Evolutionary conservation across 2,797 vertebrate species (phyloP).

Genomic region (Lepus townsendii): DNA sequence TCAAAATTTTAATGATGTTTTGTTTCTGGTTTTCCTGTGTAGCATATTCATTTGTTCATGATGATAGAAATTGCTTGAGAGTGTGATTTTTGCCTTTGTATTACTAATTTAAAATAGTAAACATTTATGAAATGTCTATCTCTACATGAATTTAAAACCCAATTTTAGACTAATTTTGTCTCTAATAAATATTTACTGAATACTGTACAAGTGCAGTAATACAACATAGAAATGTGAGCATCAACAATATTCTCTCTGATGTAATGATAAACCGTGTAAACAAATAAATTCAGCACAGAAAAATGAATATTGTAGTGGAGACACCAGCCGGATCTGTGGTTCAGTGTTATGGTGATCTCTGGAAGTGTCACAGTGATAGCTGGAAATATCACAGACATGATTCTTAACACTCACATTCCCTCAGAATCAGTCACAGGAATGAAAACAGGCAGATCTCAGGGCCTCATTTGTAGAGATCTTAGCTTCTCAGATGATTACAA

Average conservation of each 20-base stretch:
- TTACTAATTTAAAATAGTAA: conserved; percentile 23
- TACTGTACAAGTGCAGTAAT: not conserved
- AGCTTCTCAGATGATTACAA: not conserved
- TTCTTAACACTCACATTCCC: not conserved
- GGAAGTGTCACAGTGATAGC: too few species aligned
- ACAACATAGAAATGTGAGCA: not conserved
- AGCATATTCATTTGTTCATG: not conserved
- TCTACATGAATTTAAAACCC: not conserved
- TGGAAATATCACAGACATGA: not conserved
- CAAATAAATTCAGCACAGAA: not conserved
- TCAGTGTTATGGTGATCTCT: too few species aligned
- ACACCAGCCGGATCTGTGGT: rapidly evolving
- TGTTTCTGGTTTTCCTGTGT: conserved; percentile 26
- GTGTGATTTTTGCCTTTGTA: not conserved
- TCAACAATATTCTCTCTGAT: not conserved
- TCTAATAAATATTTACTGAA: conserved; percentile 6
- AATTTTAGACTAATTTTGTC: not conserved
- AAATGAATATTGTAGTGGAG: not conserved
- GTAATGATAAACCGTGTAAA: not conserved
- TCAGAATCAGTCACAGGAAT: not conserved
- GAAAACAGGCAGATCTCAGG: not conserved
- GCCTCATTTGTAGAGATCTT: not conserved
- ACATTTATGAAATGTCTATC: not conserved
- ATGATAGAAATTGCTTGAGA: not conserved
- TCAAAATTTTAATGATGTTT: conserved; percentile 11